Evolutionary conservation across 2,113 vertebrate species (phyloP).

Genomic region (Aythya baeri): DNA sequence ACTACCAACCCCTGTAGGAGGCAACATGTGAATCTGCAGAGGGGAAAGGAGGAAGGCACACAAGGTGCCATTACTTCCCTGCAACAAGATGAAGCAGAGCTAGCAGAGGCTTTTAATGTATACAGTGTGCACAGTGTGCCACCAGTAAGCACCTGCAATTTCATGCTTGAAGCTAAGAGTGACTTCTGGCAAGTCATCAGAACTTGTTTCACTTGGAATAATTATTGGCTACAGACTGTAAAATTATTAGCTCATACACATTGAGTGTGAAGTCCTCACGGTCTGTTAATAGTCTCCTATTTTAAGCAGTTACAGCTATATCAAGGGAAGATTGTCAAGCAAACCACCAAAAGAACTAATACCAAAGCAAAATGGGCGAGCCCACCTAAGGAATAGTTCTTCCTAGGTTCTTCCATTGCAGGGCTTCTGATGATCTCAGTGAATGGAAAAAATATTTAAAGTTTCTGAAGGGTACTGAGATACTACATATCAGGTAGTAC

Average conservation of each 20-base stretch:
- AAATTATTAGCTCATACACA: neutral
- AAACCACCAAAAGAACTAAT: neutral
- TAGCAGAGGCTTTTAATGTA: neutral
- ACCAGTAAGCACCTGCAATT: neutral
- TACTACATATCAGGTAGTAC: neutral
- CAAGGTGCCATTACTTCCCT: neutral
- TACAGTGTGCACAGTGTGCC: neutral
- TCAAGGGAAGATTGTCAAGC: neutral
- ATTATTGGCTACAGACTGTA: neutral
- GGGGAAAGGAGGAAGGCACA: neutral
- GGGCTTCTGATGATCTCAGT: neutral
- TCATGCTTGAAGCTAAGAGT: neutral
- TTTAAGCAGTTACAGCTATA: neutral
- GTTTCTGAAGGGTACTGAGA: neutral
- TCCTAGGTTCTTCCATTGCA: neutral
- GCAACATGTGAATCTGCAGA: neutral
- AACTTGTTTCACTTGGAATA: neutral
- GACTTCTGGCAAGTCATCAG: neutral
- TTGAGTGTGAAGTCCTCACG: neutral
- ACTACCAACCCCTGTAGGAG: neutral
- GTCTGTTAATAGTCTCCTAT: neutral
- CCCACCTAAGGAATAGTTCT: neutral
- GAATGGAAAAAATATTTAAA: neutral
- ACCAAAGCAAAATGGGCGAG: neutral
- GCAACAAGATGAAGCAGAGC: neutral